Evolutionary conservation across 2,797 vertebrate species (phyloP), one percentile per base, ranked within the genome.

Genomic region (Oreochromis mossambicus): DNA sequence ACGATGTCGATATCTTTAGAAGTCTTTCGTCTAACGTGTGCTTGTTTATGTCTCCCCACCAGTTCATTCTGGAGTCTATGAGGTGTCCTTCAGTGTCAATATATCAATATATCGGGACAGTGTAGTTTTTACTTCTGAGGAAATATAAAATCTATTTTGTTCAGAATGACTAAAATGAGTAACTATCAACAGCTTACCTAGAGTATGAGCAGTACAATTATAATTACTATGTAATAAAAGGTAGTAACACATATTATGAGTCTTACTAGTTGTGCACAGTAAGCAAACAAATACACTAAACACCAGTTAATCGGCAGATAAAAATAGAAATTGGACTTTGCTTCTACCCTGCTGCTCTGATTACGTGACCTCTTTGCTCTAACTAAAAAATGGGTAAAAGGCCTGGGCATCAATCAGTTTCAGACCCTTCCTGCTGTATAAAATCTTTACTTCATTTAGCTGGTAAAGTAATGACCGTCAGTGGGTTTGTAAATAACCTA

Each of bases 401-500:
- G 36, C 55, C 80, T 76, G 21, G 6, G 9, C 41, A 84, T 84
- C 55, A 55, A 85, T 92, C 78, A 77, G 50, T 36, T 82, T 85
- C 36, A 77, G 24, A 89, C 84, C 79, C 68, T 73, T 82, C 81
- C 76, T 13, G 19, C 73, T 61, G 81, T 81, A 79, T 85, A 79
- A 86, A 82, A 66, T 75, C 77, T 82, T 82, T 76, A 70, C 87
- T 89, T 89, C 54, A 90, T 89, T 88, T 83, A 85, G 54, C 52
- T 52, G 70, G 50, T 50, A 56, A 91, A 88, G 70, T 85, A 91
- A 93, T 89, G 86, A 86, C 86, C 19, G 1, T 84, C 87, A 84
- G 43, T 85, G 83, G 85, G 51, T 92, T 91, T 88, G 91, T 92
- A 93, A 94, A 92, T 92, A 93, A 88, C 81, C 84, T 90, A 85